Percentiles rank a stretch among this genome's conserved stretches.
Conservation (phyloP, 2,888 invertebrate species). For the Apamea epomidion region DNA sequence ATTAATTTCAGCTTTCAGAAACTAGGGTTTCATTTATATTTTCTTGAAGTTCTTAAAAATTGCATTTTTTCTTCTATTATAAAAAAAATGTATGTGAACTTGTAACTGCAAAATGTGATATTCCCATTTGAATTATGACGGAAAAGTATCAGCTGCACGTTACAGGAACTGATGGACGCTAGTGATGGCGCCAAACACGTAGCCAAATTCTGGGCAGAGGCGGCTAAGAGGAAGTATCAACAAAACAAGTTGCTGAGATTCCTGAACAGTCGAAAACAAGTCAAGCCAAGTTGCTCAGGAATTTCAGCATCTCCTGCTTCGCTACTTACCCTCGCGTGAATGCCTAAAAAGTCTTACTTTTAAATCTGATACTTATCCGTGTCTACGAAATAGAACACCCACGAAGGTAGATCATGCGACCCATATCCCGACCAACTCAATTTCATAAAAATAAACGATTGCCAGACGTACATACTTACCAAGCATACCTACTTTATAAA, state of each 20-base stretch:
- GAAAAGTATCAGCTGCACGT: neutral
- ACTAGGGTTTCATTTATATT: neutral
- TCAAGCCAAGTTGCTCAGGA: too few relatives aligned
- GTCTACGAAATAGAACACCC: neutral
- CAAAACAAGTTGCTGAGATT: neutral
- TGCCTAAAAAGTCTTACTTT: neutral
- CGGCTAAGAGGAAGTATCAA: too few relatives aligned
- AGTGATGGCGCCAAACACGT: too few relatives aligned
- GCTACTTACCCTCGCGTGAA: neutral
- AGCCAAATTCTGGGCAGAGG: too few relatives aligned
- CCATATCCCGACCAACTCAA: neutral
- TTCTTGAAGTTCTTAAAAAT: neutral
- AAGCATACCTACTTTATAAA: constrained; percentile 33
- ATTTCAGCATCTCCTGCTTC: neutral
- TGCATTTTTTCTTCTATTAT: neutral
- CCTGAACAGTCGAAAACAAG: neutral
- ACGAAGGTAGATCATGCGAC: neutral
- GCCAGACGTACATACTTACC: constrained; percentile 26
- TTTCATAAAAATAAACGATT: constrained; percentile 16
- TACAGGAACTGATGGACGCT: too few relatives aligned
- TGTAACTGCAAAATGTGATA: neutral
- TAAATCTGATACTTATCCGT: neutral
- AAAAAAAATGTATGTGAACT: neutral
- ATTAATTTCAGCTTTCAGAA: neutral
- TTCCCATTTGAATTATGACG: neutral